phyloP scores from a whole-genome alignment of 2,113 vertebrate species.

The Globicephala melas region DNA sequence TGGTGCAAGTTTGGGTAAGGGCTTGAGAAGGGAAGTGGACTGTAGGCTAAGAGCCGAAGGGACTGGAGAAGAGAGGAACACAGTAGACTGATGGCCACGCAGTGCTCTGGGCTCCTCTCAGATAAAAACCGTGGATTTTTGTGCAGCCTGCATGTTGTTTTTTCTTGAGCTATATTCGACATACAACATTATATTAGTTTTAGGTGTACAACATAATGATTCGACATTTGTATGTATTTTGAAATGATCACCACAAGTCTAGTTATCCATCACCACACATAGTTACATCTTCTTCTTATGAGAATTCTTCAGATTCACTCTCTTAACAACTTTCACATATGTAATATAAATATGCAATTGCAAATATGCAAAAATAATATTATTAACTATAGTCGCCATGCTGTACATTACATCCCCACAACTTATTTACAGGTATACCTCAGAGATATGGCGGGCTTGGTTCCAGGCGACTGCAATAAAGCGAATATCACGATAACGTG shows the following conservation, averaged over 20 bases:
- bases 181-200: background rate
- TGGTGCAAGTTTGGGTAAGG: background rate
- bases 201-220: background rate
- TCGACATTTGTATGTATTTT: background rate
- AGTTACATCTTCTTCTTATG: background rate
- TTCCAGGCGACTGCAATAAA: background rate
- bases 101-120: background rate
- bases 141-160: background rate
- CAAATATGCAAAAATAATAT: background rate
- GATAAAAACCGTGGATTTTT: background rate
- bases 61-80: background rate
- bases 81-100: too few species aligned
- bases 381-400: background rate
- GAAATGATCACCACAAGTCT: background rate
- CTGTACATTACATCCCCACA: background rate
- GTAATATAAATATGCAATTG: background rate
- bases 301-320: background rate
- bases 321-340: background rate
- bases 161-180: background rate
- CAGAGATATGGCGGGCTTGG: background rate
- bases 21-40: background rate
- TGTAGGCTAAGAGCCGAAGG: background rate
- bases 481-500: background rate
- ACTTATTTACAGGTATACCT: background rate
- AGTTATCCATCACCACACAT: background rate